These are phyloP conservation scores for Anhinga anhinga DNA, from an alignment of 2,113 vertebrate species.

Conservation along the genomic window DNA sequence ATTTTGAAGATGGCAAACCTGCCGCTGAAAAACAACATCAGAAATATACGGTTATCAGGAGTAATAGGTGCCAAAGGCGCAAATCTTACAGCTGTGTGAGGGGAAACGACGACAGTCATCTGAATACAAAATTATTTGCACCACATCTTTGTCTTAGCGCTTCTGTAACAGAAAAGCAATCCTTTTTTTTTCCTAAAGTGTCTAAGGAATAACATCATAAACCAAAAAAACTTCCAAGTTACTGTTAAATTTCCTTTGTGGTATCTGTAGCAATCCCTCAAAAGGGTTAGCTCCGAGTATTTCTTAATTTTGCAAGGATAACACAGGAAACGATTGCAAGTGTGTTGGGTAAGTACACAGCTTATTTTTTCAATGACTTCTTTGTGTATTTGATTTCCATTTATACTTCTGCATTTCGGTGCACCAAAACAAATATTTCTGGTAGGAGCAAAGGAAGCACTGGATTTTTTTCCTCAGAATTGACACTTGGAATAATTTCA, in stretches of 20 bases:
- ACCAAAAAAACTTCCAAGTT: not conserved
- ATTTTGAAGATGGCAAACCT: constrained; percentile 32
- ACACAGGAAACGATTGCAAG: not conserved
- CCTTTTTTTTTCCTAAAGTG: not conserved
- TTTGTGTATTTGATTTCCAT: constrained; percentile 7
- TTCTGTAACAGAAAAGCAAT: constrained; percentile 33
- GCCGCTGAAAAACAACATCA: not conserved
- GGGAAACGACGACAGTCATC: not conserved
- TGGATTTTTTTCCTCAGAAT: not conserved
- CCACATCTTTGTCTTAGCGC: not conserved
- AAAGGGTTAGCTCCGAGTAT: not conserved
- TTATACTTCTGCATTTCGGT: not conserved
- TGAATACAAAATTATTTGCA: constrained; percentile 32
- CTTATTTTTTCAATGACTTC: constrained; percentile 20
- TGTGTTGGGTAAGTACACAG: not conserved
- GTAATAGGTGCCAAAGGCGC: constrained; percentile 29
- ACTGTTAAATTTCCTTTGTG: constrained; percentile 13
- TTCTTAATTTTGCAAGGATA: constrained; percentile 30
- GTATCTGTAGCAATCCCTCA: constrained; percentile 10
- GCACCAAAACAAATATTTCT: not conserved
- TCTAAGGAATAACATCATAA: constrained; percentile 2
- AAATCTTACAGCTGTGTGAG: constrained; percentile 2
- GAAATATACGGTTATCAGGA: constrained; percentile 28
- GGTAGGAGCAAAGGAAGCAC: not conserved
- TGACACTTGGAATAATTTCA: not conserved